Conservation (phyloP, 2,888 invertebrate species). For the Chalcis sispes region DNA sequence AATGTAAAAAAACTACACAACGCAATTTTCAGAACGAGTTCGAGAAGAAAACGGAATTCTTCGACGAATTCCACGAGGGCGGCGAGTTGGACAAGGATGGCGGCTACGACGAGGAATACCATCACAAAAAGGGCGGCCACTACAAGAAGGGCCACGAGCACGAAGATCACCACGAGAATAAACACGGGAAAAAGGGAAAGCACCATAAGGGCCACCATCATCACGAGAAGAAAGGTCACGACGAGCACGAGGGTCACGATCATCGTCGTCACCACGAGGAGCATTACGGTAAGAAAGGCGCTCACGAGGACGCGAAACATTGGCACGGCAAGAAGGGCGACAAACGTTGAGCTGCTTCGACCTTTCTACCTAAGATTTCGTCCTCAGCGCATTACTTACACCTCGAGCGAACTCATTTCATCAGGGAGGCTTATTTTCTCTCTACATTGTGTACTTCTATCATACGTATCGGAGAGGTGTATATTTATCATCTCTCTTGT, state of each 20-base stretch:
- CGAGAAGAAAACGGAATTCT: slow-evolving; percentile 86
- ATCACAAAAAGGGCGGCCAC: slow-evolving; percentile 79
- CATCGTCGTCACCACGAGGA: slow-evolving; percentile 77
- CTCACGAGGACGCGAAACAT: slow-evolving; percentile 78
- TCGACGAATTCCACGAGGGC: slow-evolving; percentile 84
- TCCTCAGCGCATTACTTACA: background rate
- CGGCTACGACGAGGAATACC: slow-evolving; percentile 79
- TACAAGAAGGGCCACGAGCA: slow-evolving; percentile 79
- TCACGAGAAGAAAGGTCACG: slow-evolving; percentile 80
- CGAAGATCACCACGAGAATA: slow-evolving; percentile 77
- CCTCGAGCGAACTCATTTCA: background rate
- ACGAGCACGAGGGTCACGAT: slow-evolving; percentile 79
- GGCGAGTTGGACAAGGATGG: slow-evolving; percentile 83
- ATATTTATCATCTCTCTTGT: too few species aligned
- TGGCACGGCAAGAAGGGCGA: slow-evolving; percentile 79
- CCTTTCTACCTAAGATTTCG: too few species aligned
- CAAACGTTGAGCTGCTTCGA: background rate
- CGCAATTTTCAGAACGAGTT: slow-evolving; percentile 79
- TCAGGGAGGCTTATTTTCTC: background rate
- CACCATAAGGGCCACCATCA: slow-evolving; percentile 79
- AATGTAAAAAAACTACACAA: background rate
- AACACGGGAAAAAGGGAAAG: slow-evolving; percentile 79
- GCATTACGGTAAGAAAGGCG: slow-evolving; percentile 77
- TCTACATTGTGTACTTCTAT: too few species aligned
- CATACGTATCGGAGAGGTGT: too few species aligned